phyloP scores from a whole-genome alignment of 2,113 vertebrate genomes.

The Tychaedon coryphoeus region DNA sequence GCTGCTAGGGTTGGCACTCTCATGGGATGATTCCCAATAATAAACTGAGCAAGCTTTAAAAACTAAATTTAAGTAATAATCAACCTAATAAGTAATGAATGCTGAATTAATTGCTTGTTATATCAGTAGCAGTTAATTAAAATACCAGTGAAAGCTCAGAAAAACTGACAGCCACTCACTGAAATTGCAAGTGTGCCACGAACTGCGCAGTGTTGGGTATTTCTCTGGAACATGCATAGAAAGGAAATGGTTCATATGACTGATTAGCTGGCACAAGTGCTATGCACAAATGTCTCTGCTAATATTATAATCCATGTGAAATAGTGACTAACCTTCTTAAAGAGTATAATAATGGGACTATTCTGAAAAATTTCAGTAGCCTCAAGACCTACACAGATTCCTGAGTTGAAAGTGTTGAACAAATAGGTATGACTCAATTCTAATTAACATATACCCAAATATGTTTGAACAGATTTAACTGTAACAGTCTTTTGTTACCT shows the following conservation, averaged over 20 bases:
- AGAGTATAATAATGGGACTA: neutral
- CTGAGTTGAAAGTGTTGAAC: neutral
- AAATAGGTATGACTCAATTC: conserved; percentile 3
- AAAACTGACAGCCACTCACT: conserved; percentile 12
- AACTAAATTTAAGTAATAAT: conserved; percentile 40
- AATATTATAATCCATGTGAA: neutral
- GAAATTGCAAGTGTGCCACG: neutral
- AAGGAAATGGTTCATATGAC: conserved; percentile 5
- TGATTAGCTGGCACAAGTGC: neutral
- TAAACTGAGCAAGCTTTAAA: conserved; percentile 20
- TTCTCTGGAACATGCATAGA: neutral
- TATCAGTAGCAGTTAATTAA: conserved; percentile 39
- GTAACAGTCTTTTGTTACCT: neutral
- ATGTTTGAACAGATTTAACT: neutral
- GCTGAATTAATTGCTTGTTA: conserved; percentile 51
- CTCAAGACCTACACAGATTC: neutral
- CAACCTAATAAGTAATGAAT: conserved; percentile 42
- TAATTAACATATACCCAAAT: neutral
- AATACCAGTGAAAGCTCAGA: conserved; percentile 7
- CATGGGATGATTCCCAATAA: conserved; percentile 5
- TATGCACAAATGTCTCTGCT: conserved; percentile 1
- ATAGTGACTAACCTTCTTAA: conserved; percentile 7
- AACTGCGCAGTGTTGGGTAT: neutral
- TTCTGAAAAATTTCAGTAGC: neutral
- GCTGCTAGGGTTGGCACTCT: neutral